These are phyloP conservation scores for Corythaixoides concolor DNA, from an alignment of 2,113 vertebrate genomes.

Conservation along the genomic window DNA sequence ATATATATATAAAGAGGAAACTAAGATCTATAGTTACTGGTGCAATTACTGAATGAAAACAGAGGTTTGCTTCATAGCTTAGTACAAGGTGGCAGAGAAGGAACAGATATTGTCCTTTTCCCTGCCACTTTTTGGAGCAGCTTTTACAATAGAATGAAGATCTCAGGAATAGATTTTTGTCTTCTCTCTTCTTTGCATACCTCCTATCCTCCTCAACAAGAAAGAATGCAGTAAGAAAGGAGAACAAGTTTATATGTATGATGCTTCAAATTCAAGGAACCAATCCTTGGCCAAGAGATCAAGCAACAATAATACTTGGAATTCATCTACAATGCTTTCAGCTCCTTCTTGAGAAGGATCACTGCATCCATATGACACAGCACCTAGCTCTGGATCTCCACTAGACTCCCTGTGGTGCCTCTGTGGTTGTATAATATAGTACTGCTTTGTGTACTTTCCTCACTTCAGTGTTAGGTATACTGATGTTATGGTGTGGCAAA, in stretches of 20 bases:
- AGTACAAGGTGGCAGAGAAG: neutral
- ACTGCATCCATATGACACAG: neutral
- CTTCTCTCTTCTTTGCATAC: neutral
- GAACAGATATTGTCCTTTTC: neutral
- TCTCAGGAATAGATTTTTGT: neutral
- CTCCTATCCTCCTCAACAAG: neutral
- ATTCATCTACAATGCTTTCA: neutral
- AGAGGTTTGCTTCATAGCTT: neutral
- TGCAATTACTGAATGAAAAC: neutral
- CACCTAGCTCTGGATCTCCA: fast-evolving
- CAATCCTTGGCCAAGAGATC: neutral
- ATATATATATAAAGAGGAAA: neutral
- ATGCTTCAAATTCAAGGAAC: neutral
- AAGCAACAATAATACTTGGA: neutral
- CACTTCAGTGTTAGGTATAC: neutral
- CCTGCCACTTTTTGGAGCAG: neutral
- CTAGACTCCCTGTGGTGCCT: too few relatives aligned
- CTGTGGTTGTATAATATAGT: neutral
- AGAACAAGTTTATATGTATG: neutral
- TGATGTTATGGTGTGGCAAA: neutral
- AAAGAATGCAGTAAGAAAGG: neutral
- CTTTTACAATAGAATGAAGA: neutral
- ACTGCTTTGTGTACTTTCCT: neutral
- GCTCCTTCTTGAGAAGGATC: neutral
- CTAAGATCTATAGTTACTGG: neutral